phyloP scores from a whole-genome alignment of 2,888 invertebrate species.

The Cyaniris semiargus region DNA sequence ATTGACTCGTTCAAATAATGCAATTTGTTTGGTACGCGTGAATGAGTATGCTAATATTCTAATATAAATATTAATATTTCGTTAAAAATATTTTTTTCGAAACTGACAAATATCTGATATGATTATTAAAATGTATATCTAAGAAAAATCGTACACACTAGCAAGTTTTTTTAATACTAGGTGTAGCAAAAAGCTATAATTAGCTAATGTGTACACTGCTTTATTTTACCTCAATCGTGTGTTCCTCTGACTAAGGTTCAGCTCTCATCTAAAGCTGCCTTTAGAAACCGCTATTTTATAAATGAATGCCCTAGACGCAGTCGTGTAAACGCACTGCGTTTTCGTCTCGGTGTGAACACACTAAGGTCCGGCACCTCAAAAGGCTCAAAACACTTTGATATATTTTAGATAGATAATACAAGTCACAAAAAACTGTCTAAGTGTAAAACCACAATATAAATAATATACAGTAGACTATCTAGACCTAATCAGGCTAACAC shows the following conservation, averaged over 20 bases:
- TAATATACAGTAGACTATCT: background rate
- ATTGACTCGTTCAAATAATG: background rate
- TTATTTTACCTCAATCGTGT: background rate
- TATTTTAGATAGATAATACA: conserved; percentile 15
- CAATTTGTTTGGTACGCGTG: background rate
- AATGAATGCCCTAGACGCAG: background rate
- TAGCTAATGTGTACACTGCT: background rate
- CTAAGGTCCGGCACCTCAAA: conserved; percentile 39
- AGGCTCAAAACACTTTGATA: conserved; percentile 31
- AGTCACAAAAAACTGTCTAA: conserved; percentile 43
- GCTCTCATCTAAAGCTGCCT: background rate
- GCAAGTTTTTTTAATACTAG: background rate
- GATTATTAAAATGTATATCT: too few species aligned
- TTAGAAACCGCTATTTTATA: background rate
- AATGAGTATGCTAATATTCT: background rate
- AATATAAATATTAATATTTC: background rate
- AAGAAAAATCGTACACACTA: too few species aligned
- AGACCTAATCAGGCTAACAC: background rate
- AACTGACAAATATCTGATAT: too few species aligned
- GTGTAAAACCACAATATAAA: conserved; percentile 35
- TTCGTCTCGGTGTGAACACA: background rate
- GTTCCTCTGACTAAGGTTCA: background rate
- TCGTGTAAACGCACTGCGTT: background rate
- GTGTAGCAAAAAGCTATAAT: background rate
- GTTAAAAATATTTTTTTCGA: too few species aligned